phyloP scores from a whole-genome alignment of 2,888 invertebrate species.

The Cantharis nigra region DNA sequence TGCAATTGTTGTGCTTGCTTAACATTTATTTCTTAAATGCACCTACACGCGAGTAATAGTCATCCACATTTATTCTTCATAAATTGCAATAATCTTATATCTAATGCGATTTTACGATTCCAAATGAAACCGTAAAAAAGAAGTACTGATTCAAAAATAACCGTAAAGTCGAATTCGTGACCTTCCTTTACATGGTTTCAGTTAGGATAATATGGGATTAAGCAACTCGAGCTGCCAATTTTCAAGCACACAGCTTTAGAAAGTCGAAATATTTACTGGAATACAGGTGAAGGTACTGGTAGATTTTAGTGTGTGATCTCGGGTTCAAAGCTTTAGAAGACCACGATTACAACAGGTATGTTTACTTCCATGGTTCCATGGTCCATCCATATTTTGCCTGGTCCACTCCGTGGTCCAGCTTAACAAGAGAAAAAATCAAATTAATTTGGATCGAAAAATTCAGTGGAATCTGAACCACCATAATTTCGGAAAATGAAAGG shows the following conservation, averaged over 20 bases:
- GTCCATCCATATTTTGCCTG: too few species aligned
- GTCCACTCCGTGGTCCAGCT: too few species aligned
- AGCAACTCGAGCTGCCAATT: background rate
- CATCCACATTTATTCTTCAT: background rate
- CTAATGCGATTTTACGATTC: background rate
- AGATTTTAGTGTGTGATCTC: background rate
- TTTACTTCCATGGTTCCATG: too few species aligned
- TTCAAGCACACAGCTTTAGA: background rate
- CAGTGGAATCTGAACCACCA: too few species aligned
- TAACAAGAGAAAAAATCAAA: too few species aligned
- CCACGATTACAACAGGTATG: too few species aligned
- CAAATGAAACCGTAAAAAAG: background rate
- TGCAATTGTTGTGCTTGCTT: conserved; percentile 7
- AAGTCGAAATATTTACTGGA: background rate
- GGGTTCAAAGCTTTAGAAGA: background rate
- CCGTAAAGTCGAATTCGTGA: background rate
- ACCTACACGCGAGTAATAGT: background rate
- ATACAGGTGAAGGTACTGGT: background rate
- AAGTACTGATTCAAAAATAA: background rate
- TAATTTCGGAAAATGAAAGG: too few species aligned
- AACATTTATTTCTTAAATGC: conserved; percentile 1
- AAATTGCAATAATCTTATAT: background rate
- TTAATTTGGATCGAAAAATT: too few species aligned
- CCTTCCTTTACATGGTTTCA: background rate
- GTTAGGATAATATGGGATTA: background rate